Base-by-base conservation (phyloP, 2,888 invertebrate genomes). In the Hirtodrosophila alboralis region DNA sequence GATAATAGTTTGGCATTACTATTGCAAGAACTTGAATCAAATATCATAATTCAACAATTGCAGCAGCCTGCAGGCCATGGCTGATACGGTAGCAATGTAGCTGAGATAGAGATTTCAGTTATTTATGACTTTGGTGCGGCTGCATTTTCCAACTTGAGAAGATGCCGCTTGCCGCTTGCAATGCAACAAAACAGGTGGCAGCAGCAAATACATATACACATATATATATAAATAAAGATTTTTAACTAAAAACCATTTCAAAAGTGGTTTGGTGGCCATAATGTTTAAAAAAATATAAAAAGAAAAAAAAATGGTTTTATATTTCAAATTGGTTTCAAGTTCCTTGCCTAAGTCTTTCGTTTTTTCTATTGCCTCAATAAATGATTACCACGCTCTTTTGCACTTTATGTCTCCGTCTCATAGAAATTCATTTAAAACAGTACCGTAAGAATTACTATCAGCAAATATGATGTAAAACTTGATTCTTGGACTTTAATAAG, bases 1-100 rank as follows among this genome's bases (percentile, higher is more conserved):
- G 18, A 18, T 5, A 18, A 4, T 1, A 18, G 18, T 18, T 36
- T 48, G 56, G 13, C 18, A 33, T 38, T 31, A 33, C 31, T 6
- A 40, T 9, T 6, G 4, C n/a, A 7, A 23, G 27, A 23, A 23
- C 44, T 23, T 13, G 36, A 30, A 41, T 56, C 31, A 45, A 37
- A 53, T 54, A 64, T 61, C 37, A 63, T 63, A 63, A 69, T 63
- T 69, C 63, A 66, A 45, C 54, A 14, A 40, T 49, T 43, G 18
- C 21, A 3, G 10, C 38, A 36, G 71, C 66, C 54, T 45, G 30
- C 33, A n/a, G 65, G 67, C 49, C 27, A 10, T 51, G 31, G 56
- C 57, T 67, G 67, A 67, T 67, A 70, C 67, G 66, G 67, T 71
- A 71, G 67, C 67, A 65, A 31, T 58, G 67, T 71, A 71, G 67